Evolutionary conservation across 1,140 invertebrate genomes (phyloP), one percentile per base, ranked within the genome.

Genomic region (Drosophila suzukii): DNA sequence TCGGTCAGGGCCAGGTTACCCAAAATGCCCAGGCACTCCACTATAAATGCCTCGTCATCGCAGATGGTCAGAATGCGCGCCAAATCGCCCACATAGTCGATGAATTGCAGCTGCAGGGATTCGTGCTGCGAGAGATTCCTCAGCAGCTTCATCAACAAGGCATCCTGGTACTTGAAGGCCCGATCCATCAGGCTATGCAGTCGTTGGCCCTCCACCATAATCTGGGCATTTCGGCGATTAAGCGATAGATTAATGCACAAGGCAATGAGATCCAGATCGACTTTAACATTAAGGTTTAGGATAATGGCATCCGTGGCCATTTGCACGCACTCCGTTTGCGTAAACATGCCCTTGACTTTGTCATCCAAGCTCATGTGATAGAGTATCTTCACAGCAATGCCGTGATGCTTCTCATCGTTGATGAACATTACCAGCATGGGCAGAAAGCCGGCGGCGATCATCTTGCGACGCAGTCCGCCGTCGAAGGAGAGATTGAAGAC

Each of bases 401-500:
- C 94, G 66, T 96, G 96, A 92, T 97, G 96, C 89, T 97, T 96
- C 83, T 97, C 95, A 91, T 98, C 97, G 92, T 97, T 95, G 80
- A 99, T 95, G 50, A 98, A 95, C 88, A 96, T 95, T 32, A 99
- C 96, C 63, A 99, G 94, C 93, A 98, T 98, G 39, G 97, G 96
- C 54, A 99, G 93, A 44, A 99, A 93, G 56, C 97, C 98, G 88
- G 96, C 94, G 92, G 96, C 96, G 67, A 99, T 95, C 95, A 99
- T 99, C 93, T 96, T 96, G 59, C 95, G 95, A 60, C 98, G 94
- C 57, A 98, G 92, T 83, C 96, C 96, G 11, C 95, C 94, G 93
- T 99, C 98, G 93, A 99, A 99, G n/a, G 98, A 98, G 41, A 99
- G 94, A 95, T 99, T 99, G 81, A 98, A 97, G 7, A 99, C 93